Evolutionary conservation across 2,888 invertebrate species (phyloP).

Genomic region (Nycteola revayana): DNA sequence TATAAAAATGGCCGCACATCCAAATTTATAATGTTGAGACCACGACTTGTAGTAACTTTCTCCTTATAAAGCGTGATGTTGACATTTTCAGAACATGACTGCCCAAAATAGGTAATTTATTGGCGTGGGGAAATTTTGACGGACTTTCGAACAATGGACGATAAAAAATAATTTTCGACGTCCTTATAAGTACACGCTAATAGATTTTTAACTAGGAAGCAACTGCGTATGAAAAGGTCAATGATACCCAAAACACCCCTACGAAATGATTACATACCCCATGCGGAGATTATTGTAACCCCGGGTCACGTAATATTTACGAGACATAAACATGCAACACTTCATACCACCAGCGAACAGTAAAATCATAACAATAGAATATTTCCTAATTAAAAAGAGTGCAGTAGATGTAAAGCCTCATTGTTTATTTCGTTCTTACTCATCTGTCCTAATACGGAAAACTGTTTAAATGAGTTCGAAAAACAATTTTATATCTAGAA

Average conservation of each 20-base stretch:
- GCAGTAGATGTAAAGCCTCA: background rate
- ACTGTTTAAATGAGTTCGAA: too few relatives aligned
- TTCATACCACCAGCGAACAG: constrained; percentile 36
- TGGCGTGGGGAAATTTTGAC: background rate
- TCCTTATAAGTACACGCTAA: constrained; percentile 15
- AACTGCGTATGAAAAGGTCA: constrained; percentile 42
- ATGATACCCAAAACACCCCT: constrained; percentile 49
- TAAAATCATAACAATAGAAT: constrained; percentile 37
- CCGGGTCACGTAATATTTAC: constrained; percentile 57
- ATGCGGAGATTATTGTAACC: constrained; percentile 42
- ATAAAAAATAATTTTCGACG: constrained; percentile 4
- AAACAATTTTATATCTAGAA: too few relatives aligned
- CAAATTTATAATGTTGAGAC: constrained; percentile 16
- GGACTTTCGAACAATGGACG: background rate
- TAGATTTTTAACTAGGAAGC: constrained; percentile 32
- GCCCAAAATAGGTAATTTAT: background rate
- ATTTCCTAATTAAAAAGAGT: constrained; percentile 24
- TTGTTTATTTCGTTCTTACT: too few relatives aligned
- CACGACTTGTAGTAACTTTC: constrained; percentile 27
- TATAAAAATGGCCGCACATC: constrained; percentile 20
- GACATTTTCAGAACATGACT: constrained; percentile 1
- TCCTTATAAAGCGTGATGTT: constrained; percentile 7
- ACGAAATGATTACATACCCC: constrained; percentile 43
- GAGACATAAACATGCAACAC: constrained; percentile 57
- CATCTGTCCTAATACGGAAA: too few relatives aligned